These are phyloP conservation scores for Gorsachius magnificus DNA, from an alignment of 2,797 vertebrate genomes.

Conservation along the genomic window DNA sequence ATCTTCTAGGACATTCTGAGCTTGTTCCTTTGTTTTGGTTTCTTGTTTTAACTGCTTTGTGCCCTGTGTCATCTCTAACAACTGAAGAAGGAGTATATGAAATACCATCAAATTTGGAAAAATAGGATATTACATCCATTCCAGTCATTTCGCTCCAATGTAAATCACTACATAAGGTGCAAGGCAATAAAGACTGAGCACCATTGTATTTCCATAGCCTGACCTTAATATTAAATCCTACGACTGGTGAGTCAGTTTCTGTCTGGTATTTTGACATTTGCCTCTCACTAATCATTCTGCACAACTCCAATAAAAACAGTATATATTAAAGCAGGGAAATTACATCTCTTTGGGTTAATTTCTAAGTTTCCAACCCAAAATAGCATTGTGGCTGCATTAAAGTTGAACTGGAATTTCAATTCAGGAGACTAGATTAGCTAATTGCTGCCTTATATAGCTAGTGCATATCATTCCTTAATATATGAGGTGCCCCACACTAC, in stretches of 20 bases:
- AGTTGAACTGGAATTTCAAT: background rate
- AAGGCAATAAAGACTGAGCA: conserved; percentile 11
- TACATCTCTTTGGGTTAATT: background rate
- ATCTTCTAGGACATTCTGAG: conserved; percentile 9
- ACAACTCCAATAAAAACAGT: conserved; percentile 44
- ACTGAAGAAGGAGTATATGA: background rate
- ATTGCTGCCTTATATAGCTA: background rate
- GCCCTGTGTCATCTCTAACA: background rate
- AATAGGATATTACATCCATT: background rate
- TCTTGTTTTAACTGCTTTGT: conserved; percentile 11
- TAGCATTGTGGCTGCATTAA: background rate
- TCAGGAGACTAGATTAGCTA: background rate
- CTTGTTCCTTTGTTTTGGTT: conserved; percentile 5
- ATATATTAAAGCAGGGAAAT: conserved; percentile 14
- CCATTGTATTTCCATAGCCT: background rate
- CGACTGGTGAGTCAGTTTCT: conserved; percentile 61
- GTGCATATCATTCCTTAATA: background rate
- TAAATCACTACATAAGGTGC: conserved; percentile 29
- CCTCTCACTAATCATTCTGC: conserved; percentile 49
- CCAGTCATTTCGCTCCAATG: background rate
- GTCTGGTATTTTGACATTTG: conserved; percentile 62
- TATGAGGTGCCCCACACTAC: background rate
- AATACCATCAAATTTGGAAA: background rate
- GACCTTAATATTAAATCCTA: conserved; percentile 52
- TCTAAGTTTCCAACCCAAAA: background rate